These are phyloP conservation scores for Chamaea fasciata DNA, from an alignment of 2,113 vertebrate genomes.

Conservation along the genomic window DNA sequence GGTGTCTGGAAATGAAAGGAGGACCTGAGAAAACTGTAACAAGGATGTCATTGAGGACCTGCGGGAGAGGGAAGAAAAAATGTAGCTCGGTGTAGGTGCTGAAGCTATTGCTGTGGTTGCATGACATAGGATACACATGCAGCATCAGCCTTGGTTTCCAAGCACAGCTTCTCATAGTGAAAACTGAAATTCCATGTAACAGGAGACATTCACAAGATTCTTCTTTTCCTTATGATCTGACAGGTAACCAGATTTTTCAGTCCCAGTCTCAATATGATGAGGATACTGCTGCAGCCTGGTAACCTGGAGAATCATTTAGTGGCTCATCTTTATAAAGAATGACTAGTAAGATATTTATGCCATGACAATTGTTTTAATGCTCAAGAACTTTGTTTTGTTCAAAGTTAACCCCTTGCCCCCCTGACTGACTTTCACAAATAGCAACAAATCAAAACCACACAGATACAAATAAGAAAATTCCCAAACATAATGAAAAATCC, in stretches of 20 bases:
- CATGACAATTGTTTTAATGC: not conserved
- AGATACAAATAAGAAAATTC: not conserved
- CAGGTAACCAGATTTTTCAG: not conserved
- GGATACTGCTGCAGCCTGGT: not conserved
- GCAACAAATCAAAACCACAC: not conserved
- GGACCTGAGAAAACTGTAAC: not conserved
- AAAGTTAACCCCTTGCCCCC: not conserved
- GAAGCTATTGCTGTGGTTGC: not conserved
- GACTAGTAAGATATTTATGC: not conserved
- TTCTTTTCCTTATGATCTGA: not conserved
- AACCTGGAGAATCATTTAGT: not conserved
- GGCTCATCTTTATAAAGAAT: not conserved
- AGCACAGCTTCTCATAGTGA: not conserved
- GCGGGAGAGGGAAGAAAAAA: not conserved
- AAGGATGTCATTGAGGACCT: not conserved
- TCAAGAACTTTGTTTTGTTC: not conserved
- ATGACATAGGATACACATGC: not conserved
- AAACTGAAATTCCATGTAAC: not conserved
- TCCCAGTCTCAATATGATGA: not conserved
- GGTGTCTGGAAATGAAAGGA: not conserved
- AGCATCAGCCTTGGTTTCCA: not conserved
- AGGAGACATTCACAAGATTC: not conserved
- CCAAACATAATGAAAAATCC: not conserved
- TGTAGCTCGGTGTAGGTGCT: not conserved
- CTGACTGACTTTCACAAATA: not conserved